Conservation (phyloP, 2,797 vertebrate species). For the Gallirallus australis region DNA sequence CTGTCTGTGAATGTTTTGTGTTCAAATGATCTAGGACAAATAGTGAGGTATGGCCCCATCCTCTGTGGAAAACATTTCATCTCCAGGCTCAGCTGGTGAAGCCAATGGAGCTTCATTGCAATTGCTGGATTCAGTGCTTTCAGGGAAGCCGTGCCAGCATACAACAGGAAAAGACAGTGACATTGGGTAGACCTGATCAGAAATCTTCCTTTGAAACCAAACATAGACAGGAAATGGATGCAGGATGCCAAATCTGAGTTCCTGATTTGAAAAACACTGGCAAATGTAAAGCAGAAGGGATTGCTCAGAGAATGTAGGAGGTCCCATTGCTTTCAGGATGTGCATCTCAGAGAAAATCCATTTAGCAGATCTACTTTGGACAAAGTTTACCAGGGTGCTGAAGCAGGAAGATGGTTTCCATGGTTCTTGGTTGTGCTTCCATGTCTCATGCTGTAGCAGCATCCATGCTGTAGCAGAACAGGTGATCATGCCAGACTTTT, state of each 20-base stretch:
- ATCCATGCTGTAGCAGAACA: background rate
- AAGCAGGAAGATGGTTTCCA: background rate
- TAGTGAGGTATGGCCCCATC: background rate
- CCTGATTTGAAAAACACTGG: background rate
- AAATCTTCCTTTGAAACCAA: background rate
- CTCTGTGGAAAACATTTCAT: background rate
- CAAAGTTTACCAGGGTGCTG: background rate
- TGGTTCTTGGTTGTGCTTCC: background rate
- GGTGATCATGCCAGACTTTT: background rate
- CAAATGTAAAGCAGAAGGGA: background rate
- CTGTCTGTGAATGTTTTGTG: background rate
- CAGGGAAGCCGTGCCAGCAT: background rate
- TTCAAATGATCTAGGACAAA: background rate
- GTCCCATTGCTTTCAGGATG: background rate
- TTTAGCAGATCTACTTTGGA: background rate
- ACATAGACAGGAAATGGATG: background rate
- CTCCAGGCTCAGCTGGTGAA: background rate
- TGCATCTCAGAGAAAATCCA: background rate
- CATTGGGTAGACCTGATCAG: background rate
- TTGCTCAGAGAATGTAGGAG: background rate
- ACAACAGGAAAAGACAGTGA: background rate
- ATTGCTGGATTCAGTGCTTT: background rate
- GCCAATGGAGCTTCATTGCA: background rate
- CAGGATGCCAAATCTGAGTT: background rate
- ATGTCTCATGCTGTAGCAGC: background rate